Evolutionary conservation across 2,888 invertebrate species (phyloP).

Genomic region (Drosophila peninsularis): DNA sequence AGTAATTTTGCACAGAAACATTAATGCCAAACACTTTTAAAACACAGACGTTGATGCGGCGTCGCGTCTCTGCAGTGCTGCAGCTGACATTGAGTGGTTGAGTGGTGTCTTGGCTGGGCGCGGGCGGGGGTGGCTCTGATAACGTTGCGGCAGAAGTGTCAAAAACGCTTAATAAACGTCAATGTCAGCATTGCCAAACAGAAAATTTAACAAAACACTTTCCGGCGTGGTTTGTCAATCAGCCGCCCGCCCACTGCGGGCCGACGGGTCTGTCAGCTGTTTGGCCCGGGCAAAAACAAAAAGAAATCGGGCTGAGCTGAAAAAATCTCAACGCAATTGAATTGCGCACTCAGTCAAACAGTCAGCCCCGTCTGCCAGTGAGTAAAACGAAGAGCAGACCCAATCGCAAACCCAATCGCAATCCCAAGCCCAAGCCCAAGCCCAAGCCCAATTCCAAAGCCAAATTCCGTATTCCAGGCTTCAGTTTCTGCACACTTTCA

Average conservation of each 20-base stretch:
- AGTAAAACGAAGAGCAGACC: conserved; percentile 38
- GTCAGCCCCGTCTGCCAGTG: conserved; percentile 30
- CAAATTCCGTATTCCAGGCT: conserved; percentile 34
- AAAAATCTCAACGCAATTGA: conserved; percentile 75
- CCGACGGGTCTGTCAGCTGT: conserved; percentile 41
- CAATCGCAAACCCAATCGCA: conserved; percentile 21
- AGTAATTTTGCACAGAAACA: conserved; percentile 77
- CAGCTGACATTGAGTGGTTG: conserved; percentile 75
- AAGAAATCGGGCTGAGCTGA: conserved; percentile 14
- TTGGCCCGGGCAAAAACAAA: conserved; percentile 42
- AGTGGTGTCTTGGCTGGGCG: conserved; percentile 38
- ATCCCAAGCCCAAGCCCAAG: background rate
- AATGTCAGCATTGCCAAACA: conserved; percentile 75
- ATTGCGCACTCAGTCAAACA: conserved; percentile 68
- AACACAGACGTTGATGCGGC: conserved; percentile 53
- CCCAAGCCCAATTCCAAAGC: conserved; percentile 15
- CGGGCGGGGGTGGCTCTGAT: conserved; percentile 39
- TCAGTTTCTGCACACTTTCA: conserved; percentile 61
- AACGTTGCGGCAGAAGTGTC: conserved; percentile 71
- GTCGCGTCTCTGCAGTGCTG: conserved; percentile 62
- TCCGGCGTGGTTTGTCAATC: conserved; percentile 54
- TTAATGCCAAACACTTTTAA: conserved; percentile 69
- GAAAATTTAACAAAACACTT: conserved; percentile 72
- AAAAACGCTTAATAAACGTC: conserved; percentile 80
- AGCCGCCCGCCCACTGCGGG: conserved; percentile 1